Evolutionary conservation across 2,797 vertebrate genomes (phyloP), one percentile per base, ranked within the genome.

Genomic region (Chloroceryle amazona): DNA sequence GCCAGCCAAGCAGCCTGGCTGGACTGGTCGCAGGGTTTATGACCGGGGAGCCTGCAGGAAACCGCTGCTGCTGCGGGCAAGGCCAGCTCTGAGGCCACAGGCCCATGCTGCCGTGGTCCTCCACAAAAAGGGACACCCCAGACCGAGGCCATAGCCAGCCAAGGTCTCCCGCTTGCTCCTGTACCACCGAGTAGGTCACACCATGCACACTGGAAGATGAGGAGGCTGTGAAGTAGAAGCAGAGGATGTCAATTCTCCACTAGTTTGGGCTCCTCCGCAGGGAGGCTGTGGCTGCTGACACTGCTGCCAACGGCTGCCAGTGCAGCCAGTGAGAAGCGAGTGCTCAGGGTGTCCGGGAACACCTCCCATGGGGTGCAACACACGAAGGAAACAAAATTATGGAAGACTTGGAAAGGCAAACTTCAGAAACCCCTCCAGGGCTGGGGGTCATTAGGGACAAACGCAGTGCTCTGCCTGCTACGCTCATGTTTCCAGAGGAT

Each of bases 271-370:
- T 18, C 42, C 39, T 22, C 51, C 26, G 4, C 0, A 0, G 17
- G 28, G n/a, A 68, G 11, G 46, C 7, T 35, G 22, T 1, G 18
- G 72, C 37, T 29, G 15, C 73, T 18, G 51, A 12, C 22, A 14
- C 16, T 10, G 51, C 55, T 44, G 4, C n/a, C 35, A 6, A 4
- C 0, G 8, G 5, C 28, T 31, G 54, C 9, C 41, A 44, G 16
- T 4, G 5, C 0, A 1, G 42, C 26, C 1, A 4, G 22, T 1
- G 41, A 29, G 42, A 1, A 58, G 1, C 0, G 0, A 51, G 73
- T 3, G 49, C 90, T 19, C 3, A 1, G 54, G 29, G 35, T 7
- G 2, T 29, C 46, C 0, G 3, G 11, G 6, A 37, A 42, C 4
- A 0, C 46, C 57, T 84, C 14, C 9, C 16, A 2, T 0, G 1